phyloP scores from a whole-genome alignment of 2,888 invertebrate genomes.

The Tenthredo mesomela region DNA sequence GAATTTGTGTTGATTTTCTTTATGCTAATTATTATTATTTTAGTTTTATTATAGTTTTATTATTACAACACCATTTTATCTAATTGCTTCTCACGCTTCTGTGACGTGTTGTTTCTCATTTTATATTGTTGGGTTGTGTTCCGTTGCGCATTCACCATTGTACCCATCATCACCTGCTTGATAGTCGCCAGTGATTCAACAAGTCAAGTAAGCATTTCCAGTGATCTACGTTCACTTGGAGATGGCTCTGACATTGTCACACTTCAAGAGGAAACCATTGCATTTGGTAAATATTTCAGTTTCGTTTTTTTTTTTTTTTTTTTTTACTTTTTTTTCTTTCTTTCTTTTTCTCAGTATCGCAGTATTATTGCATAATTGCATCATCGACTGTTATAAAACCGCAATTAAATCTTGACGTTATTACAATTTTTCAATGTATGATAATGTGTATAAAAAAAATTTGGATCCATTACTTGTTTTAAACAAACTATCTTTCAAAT shows the following conservation, averaged over 20 bases:
- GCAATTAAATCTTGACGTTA: constrained; percentile 21
- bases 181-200: constrained; percentile 77
- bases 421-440: background rate
- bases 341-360: constrained; percentile 49
- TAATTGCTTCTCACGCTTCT: constrained; percentile 62
- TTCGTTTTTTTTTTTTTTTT: constrained; percentile 53
- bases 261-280: constrained; percentile 76
- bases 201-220: constrained; percentile 78
- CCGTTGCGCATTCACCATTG: constrained; percentile 73
- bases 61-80: constrained; percentile 32
- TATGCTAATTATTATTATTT: background rate
- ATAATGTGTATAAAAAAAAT: background rate
- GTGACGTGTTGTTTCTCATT: constrained; percentile 59
- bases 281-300: constrained; percentile 74
- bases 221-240: constrained; percentile 76
- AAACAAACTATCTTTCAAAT: background rate
- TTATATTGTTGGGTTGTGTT: constrained; percentile 71
- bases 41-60: background rate
- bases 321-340: background rate
- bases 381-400: background rate
- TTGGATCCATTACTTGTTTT: constrained; percentile 39
- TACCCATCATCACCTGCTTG: constrained; percentile 71
- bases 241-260: constrained; percentile 76
- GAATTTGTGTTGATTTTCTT: constrained; percentile 1
- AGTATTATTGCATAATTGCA: constrained; percentile 32